Evolutionary conservation across 2,797 vertebrate species (phyloP).

Genomic region (Apogon talboti): DNA sequence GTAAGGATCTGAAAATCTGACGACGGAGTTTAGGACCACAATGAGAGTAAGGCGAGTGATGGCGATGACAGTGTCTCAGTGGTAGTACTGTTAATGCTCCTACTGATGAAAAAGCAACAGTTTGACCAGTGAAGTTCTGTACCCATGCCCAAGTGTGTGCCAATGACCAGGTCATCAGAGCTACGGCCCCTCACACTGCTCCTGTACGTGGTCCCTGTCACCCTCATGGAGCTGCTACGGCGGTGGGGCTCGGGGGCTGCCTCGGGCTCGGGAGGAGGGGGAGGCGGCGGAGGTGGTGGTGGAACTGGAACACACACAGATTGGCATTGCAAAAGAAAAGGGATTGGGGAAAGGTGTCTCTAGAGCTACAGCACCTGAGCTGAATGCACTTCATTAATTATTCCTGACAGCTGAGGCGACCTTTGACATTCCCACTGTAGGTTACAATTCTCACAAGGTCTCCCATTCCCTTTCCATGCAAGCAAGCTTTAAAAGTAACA

Average conservation of each 20-base stretch:
- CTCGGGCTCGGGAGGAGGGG: constrained; percentile 85
- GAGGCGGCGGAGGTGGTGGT: constrained; percentile 77
- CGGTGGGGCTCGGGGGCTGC: constrained; percentile 86
- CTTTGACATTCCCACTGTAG: not conserved
- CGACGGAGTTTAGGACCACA: not conserved
- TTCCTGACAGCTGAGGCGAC: too few relatives aligned
- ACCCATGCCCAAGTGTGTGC: constrained; percentile 87
- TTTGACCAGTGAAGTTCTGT: constrained; percentile 45
- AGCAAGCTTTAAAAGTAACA: not conserved
- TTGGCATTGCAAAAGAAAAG: constrained; percentile 46
- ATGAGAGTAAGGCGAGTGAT: constrained; percentile 3
- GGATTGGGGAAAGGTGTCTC: constrained; percentile 29
- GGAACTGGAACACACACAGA: constrained; percentile 74
- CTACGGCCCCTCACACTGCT: constrained; percentile 87
- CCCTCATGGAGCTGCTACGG: constrained; percentile 90
- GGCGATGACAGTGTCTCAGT: not conserved
- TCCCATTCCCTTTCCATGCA: too few relatives aligned
- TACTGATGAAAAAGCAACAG: constrained; percentile 10
- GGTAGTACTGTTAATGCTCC: constrained; percentile 15
- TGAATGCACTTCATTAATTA: constrained; percentile 23
- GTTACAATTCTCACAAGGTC: not conserved
- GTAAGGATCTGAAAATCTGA: not conserved
- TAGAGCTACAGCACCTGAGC: constrained; percentile 25
- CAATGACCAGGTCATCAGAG: constrained; percentile 87
- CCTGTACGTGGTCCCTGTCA: constrained; percentile 87